A percentile compares a stretch with the other conserved stretches of the same genome.
Conservation (phyloP, 1,140 invertebrate species). For the Temnothorax nylanderi region DNA sequence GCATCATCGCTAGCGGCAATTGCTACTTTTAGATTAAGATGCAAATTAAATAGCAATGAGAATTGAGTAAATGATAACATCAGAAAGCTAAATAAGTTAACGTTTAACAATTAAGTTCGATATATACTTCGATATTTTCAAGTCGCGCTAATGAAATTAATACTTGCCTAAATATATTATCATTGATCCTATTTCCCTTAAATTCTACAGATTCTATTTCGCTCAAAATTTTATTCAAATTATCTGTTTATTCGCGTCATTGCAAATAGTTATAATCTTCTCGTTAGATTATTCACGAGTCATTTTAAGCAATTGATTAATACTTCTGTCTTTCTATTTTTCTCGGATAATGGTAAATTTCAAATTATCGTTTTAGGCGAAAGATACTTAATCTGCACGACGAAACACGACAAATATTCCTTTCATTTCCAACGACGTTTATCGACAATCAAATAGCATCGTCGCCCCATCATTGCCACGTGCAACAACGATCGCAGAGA, state of each 20-base stretch:
- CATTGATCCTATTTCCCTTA: background rate
- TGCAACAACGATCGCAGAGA: conserved; percentile 2
- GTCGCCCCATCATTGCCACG: background rate
- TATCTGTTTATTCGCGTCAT: no score
- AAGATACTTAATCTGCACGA: background rate
- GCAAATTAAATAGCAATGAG: background rate
- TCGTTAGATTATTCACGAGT: background rate
- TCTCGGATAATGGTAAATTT: background rate
- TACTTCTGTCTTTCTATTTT: background rate
- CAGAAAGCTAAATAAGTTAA: background rate
- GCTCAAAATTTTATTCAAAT: no score
- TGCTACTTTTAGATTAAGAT: background rate
- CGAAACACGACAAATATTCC: background rate
- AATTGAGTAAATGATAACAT: background rate
- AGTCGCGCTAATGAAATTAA: background rate
- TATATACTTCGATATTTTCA: background rate
- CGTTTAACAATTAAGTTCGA: background rate
- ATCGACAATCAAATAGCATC: conserved; percentile 25
- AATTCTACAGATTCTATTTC: background rate
- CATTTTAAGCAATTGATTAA: background rate
- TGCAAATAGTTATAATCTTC: no score
- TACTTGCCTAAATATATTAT: background rate
- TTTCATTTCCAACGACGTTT: conserved; percentile 51
- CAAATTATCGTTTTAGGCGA: no score
- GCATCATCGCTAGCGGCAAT: background rate